These are phyloP conservation scores for Mesoclemmys tuberculata DNA, from an alignment of 2,113 vertebrate genomes.

Conservation along the genomic window DNA sequence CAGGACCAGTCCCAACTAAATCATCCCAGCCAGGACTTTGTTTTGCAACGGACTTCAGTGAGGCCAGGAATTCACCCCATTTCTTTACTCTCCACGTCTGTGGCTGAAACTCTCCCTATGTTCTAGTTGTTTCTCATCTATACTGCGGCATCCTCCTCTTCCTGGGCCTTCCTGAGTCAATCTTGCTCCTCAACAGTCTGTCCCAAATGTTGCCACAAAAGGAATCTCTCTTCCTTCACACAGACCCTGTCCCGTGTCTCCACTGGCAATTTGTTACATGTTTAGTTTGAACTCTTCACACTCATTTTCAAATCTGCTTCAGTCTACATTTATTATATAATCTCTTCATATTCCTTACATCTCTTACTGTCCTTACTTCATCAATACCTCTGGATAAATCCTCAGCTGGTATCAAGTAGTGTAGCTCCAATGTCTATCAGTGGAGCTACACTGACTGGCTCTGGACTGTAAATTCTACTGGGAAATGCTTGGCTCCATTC, in stretches of 20 bases:
- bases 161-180: background rate
- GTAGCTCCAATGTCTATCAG: background rate
- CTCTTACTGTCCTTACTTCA: background rate
- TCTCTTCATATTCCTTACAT: background rate
- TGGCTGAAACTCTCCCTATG: background rate
- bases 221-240: background rate
- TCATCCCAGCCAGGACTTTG: too few relatives aligned
- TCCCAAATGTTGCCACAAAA: background rate
- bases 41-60: background rate
- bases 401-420: background rate
- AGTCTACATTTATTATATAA: background rate
- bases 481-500: background rate
- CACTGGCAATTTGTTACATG: background rate
- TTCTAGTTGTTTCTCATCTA: background rate
- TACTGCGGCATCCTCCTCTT: conserved; percentile 5
- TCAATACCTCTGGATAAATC: background rate
- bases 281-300: background rate
- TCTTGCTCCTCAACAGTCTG: background rate
- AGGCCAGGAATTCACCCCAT: background rate
- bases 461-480: background rate
- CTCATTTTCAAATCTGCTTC: background rate
- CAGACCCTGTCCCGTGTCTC: background rate
- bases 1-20: too few relatives aligned
- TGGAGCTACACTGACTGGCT: background rate
- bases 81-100: conserved; percentile 14